Base-by-base conservation (phyloP, 2,113 vertebrate species). In the human region DNA sequence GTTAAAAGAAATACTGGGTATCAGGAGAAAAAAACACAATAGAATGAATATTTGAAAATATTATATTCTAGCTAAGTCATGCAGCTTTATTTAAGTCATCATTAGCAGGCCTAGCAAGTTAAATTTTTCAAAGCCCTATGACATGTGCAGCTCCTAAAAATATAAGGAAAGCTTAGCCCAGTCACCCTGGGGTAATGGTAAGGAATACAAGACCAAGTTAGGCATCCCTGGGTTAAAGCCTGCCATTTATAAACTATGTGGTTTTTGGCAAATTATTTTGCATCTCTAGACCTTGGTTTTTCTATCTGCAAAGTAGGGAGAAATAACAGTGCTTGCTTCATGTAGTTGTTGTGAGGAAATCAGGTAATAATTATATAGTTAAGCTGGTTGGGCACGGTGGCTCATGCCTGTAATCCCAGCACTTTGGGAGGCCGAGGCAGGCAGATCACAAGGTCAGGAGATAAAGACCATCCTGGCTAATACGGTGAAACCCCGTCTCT, bases 31-130 rank as follows among this genome's bases (percentile, higher is more conserved):
- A 79, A 86, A 81, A 59, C 20, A 57, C 50, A 87, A 50, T 23
- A 76, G 48, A 93, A 82, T 55, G 40, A 72, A 91, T 70, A 66
- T 91, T 57, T 76, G 73, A 94, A 94, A 96, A 96, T 57, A 32
- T 38, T 92, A 75, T 68, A 86, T 61, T 92, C 45, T 32, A 79
- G 38, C 45, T 76, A 93, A 95, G 73, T 55, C 66, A 79, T 22
- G 32, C 13, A 48, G 27, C 68, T 93, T 59, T 32, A 87, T 91
- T 81, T 48, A 70, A 91, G 55, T 88, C 79, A 89, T 86, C 45
- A 83, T 50, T 70, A 91, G 73, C 25, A 92, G 57, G 72, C 6
- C 82, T 70, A 84, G 89, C 12, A 87, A 94, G 94, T 76, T 73
- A 80, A 40, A 13, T 90, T 92, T 81, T 43, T 92, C 18, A 90